These are phyloP conservation scores for Larimichthys polyactis DNA, from an alignment of 2,113 vertebrate genomes.

Conservation along the genomic window DNA sequence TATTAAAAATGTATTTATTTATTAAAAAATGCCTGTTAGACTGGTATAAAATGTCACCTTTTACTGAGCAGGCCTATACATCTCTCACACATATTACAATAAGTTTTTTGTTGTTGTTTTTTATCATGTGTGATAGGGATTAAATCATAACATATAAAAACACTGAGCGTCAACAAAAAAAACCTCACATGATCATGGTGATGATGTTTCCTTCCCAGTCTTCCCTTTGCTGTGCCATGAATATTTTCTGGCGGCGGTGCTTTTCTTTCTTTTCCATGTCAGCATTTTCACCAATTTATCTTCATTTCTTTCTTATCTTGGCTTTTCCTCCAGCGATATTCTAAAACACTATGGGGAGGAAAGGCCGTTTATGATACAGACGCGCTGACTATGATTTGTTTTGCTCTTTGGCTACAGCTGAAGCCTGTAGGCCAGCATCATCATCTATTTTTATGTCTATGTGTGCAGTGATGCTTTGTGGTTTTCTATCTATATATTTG, in stretches of 20 bases:
- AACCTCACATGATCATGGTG: neutral
- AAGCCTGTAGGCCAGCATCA: neutral
- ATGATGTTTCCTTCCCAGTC: neutral
- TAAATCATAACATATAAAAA: neutral
- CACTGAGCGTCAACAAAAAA: neutral
- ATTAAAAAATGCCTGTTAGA: too few relatives aligned
- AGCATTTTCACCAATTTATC: neutral
- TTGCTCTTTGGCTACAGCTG: neutral
- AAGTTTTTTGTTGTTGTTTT: neutral
- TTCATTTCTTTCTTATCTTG: conserved; percentile 2
- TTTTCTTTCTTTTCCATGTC: conserved; percentile 10
- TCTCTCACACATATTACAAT: neutral
- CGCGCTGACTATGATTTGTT: neutral
- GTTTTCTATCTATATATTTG: conserved; percentile 3
- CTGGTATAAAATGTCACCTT: too few relatives aligned
- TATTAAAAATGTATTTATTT: too few relatives aligned
- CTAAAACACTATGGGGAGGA: neutral
- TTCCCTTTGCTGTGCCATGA: conserved; percentile 7
- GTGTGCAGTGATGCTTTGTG: neutral
- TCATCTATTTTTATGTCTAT: neutral
- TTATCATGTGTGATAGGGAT: neutral
- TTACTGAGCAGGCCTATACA: neutral
- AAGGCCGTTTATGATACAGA: conserved; percentile 1
- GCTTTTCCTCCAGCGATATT: neutral
- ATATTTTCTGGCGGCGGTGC: neutral